Conservation (phyloP, 2,888 invertebrate species). For the Drosophila cracens region DNA sequence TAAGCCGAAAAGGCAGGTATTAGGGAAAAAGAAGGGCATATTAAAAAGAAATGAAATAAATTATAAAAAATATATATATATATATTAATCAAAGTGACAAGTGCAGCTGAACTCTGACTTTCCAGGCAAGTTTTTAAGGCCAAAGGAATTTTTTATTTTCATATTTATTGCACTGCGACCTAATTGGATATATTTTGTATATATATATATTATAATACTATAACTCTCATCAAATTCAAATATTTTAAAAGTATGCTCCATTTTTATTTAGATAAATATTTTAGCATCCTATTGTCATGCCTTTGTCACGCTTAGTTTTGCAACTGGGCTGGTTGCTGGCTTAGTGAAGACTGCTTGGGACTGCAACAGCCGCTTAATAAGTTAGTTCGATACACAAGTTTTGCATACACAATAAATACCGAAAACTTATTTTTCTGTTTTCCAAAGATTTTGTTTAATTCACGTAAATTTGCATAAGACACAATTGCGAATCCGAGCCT, state of each 20-base stretch:
- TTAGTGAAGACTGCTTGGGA: conserved; percentile 17
- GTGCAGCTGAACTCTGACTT: fast-evolving
- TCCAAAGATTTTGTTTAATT: conserved; percentile 79
- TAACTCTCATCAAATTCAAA: neutral
- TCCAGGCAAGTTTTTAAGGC: neutral
- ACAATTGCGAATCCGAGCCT: conserved; percentile 55
- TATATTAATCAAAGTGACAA: neutral
- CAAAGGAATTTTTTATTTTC: fast-evolving
- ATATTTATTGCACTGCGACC: neutral
- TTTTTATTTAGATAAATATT: neutral
- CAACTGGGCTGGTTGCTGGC: conserved; percentile 11
- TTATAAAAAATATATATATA: neutral
- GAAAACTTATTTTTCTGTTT: conserved; percentile 81
- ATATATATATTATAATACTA: neutral
- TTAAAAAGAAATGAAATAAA: neutral
- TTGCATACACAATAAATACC: conserved; percentile 59
- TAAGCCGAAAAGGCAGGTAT: neutral
- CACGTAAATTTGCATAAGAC: conserved; percentile 79
- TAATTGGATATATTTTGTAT: fast-evolving
- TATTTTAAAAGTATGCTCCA: neutral
- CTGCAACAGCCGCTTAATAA: conserved; percentile 55
- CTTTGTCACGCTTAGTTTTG: neutral
- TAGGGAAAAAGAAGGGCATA: neutral
- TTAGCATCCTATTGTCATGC: neutral
- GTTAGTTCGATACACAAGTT: conserved; percentile 76